Percentiles rank a stretch among this genome's conserved stretches.
These are phyloP conservation scores for Odontomachus brunneus DNA, from an alignment of 1,140 invertebrate species.

Conservation along the genomic window DNA sequence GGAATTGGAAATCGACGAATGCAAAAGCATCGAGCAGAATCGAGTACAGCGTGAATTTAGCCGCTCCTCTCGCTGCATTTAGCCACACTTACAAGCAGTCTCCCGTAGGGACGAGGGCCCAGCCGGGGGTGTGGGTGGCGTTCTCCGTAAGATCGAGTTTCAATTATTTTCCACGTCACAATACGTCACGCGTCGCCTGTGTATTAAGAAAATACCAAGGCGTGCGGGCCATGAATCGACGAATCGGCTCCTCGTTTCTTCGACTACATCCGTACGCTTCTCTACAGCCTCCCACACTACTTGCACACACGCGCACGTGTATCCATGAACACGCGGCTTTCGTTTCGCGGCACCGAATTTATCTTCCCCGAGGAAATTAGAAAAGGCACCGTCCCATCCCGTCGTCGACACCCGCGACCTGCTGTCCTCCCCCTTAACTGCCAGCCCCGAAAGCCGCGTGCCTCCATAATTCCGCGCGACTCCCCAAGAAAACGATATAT, in stretches of 20 bases:
- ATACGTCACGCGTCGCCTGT: slow-evolving; percentile 75
- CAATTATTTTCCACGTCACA: slow-evolving; percentile 73
- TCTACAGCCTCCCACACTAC: too few species aligned
- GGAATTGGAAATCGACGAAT: slow-evolving; percentile 51
- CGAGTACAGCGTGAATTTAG: slow-evolving; percentile 28
- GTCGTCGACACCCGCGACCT: slow-evolving; percentile 3
- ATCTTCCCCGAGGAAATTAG: slow-evolving; percentile 82
- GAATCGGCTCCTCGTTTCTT: slow-evolving; percentile 75
- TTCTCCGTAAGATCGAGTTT: slow-evolving; percentile 61
- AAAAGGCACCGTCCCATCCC: slow-evolving; percentile 72
- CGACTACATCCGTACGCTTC: slow-evolving; percentile 37
- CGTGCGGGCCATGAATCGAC: slow-evolving; percentile 81
- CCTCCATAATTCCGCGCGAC: neutral
- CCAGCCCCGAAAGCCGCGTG: neutral
- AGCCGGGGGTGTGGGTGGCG: neutral
- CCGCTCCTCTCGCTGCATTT: neutral
- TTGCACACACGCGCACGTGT: slow-evolving; percentile 15
- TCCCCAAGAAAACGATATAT: slow-evolving; percentile 63
- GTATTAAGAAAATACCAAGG: slow-evolving; percentile 81
- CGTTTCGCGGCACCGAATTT: slow-evolving; percentile 75
- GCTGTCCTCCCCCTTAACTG: slow-evolving; percentile 25
- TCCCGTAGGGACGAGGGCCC: neutral
- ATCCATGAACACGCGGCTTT: slow-evolving; percentile 22
- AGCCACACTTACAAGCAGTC: slow-evolving; percentile 34
- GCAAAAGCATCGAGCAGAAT: neutral